Base-by-base conservation (phyloP, 2,113 vertebrate species). In the Spheniscus mendiculus region DNA sequence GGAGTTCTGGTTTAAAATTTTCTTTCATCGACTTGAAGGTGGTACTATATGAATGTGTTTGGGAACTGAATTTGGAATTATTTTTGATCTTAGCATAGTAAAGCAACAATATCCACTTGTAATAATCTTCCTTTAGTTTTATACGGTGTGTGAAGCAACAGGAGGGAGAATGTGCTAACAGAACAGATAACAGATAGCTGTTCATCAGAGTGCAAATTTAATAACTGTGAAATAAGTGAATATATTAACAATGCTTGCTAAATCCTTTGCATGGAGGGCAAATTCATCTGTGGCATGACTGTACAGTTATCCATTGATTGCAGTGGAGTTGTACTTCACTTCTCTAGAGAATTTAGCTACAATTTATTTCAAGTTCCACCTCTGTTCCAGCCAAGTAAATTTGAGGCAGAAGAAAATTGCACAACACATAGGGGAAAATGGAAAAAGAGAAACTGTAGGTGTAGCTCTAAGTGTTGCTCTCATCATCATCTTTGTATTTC, bases 401-500 rank as follows among this genome's bases (percentile, higher is more conserved):
- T 14, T 8, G 42, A 84, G 87, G 69, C 15, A 25, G 81, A 56
- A 15, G 65, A 85, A 93, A 94, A 95, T 49, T 77, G 42, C 42
- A 77, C 71, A 80, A 55, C n/a, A 11, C 36, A 14, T 3, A 52
- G 32, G 56, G 30, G 6, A 32, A 86, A 95, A 80, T 38, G 70
- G 72, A 10, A 58, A 79, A 63, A 55, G 25, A 76, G 32, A 59
- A 88, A 16, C 66, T 86, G 86, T 89, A 81, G 93, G 85, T 93
- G 92, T 89, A 96, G n/a, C 65, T 97, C 61, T 15, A 69, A 77
- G 59, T 53, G 71, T 42, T 92, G 52, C 71, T 96, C 42, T 94
- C 52, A 3, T 95, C 93, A 83, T 79, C 91, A 76, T 92, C 78
- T 90, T 92, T 96, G 73, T 84, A 11, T 74, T 92, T 79, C 90